Conservation (phyloP, 2,113 vertebrate genomes). For the Pseudorectes ferrugineus region DNA sequence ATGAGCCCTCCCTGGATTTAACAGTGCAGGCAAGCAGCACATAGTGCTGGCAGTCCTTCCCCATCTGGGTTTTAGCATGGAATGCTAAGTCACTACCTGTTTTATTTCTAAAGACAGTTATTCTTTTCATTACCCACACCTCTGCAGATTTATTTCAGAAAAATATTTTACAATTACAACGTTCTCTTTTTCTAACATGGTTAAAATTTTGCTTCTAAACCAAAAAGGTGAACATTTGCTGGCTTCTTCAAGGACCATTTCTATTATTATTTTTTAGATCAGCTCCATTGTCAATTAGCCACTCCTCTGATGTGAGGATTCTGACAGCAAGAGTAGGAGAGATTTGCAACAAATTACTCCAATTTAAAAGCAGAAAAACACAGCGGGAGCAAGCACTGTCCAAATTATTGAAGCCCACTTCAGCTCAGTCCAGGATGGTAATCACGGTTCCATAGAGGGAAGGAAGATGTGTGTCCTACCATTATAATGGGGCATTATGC, state of each 20-base stretch:
- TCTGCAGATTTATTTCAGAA: not conserved
- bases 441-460: not conserved
- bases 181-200: not conserved
- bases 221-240: not conserved
- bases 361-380: slow-evolving; percentile 28
- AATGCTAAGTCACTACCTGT: not conserved
- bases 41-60: not conserved
- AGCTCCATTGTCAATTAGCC: not conserved
- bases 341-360: not conserved
- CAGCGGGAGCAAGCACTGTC: not conserved
- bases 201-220: not conserved
- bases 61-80: not conserved
- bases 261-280: not conserved
- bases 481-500: slow-evolving; percentile 5
- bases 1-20: not conserved
- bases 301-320: not conserved
- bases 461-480: slow-evolving; percentile 22
- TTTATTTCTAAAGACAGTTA: not conserved
- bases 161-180: not conserved
- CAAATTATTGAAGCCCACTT: slow-evolving; percentile 15
- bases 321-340: not conserved
- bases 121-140: not conserved
- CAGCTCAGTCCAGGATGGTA: not conserved
- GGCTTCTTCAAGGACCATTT: not conserved
- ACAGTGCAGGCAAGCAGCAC: not conserved